phyloP scores from a whole-genome alignment of 2,113 vertebrate genomes.

The Canis aureus region DNA sequence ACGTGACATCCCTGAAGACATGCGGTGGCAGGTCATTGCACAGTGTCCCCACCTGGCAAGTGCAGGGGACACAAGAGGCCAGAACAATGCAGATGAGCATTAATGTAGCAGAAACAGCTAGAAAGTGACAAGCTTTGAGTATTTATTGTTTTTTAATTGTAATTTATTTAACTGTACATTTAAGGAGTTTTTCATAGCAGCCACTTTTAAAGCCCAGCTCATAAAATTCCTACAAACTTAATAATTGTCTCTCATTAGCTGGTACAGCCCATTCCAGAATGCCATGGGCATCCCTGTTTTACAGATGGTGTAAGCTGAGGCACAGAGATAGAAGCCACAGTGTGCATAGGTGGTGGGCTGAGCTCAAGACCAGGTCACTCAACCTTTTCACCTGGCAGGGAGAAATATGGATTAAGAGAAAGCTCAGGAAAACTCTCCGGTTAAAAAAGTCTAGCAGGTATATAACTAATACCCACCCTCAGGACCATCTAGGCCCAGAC shows the following conservation, averaged over 20 bases:
- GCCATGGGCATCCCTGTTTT: not conserved
- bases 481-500: not conserved
- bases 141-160: not conserved
- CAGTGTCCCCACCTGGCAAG: not conserved
- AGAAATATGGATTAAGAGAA: not conserved
- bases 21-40: rapidly evolving
- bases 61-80: not conserved
- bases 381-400: not conserved
- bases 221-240: not conserved
- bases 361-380: not conserved
- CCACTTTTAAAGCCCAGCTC: not conserved
- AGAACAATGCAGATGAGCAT: not conserved
- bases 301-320: not conserved
- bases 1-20: rapidly evolving
- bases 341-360: not conserved
- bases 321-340: not conserved
- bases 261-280: not conserved
- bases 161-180: constrained; percentile 21
- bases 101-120: not conserved
- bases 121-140: not conserved
- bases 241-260: not conserved
- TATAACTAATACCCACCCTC: not conserved
- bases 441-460: not conserved
- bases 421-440: not conserved
- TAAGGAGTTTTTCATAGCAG: not conserved